A percentile compares a stretch with the other conserved stretches of the same genome.
These are phyloP conservation scores for Ammodytes dubius DNA, from an alignment of 2,113 vertebrate species.

Conservation along the genomic window DNA sequence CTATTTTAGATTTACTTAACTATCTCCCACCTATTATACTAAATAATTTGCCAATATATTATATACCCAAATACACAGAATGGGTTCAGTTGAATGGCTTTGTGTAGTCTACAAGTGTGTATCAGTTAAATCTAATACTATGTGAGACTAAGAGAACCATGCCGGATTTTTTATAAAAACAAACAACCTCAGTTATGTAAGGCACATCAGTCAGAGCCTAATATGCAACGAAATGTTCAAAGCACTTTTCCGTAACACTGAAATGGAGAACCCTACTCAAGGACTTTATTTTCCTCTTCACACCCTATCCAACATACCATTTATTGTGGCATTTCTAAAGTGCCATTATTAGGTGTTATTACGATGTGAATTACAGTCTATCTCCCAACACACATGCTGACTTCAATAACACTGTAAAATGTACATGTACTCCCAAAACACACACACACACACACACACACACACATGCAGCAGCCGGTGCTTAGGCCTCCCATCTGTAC, in stretches of 20 bases:
- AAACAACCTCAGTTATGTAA: background rate
- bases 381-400: slow-evolving; percentile 52
- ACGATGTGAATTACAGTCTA: slow-evolving; percentile 58
- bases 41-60: too few species aligned
- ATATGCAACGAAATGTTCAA: slow-evolving; percentile 21
- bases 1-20: too few species aligned
- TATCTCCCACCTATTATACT: too few species aligned
- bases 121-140: background rate
- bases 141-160: background rate
- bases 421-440: background rate
- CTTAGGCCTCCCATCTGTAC: slow-evolving; percentile 63
- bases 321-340: slow-evolving; percentile 66
- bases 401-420: slow-evolving; percentile 57
- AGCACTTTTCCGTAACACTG: slow-evolving; percentile 34
- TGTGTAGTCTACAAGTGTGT: background rate
- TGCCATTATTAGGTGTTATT: slow-evolving; percentile 70
- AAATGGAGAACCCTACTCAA: slow-evolving; percentile 51
- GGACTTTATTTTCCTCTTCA: slow-evolving; percentile 63
- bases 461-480: slow-evolving; percentile 48
- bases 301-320: slow-evolving; percentile 36
- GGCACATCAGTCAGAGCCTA: background rate
- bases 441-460: slow-evolving; percentile 3
- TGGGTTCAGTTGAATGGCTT: background rate
- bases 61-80: too few species aligned
- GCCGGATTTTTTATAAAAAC: slow-evolving; percentile 1